phyloP scores from a whole-genome alignment of 2,797 vertebrate genomes.

The Galaxias olidus region DNA sequence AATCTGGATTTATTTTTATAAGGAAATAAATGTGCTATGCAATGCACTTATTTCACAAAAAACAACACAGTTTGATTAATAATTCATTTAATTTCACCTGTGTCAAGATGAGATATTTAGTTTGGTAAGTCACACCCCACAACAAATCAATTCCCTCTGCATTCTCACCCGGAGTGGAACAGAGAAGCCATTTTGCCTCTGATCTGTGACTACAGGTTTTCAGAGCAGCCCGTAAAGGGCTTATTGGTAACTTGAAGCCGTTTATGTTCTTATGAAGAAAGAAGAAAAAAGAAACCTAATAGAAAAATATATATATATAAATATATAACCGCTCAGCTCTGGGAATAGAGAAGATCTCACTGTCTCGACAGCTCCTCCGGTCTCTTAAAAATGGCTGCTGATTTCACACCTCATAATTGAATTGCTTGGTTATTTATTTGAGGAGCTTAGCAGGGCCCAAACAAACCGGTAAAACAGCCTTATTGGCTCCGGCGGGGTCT shows the following conservation, averaged over 20 bases:
- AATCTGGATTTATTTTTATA: too few species aligned
- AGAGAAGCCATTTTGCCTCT: slow-evolving; percentile 35
- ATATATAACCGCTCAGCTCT: not conserved
- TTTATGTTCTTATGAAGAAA: slow-evolving; percentile 32
- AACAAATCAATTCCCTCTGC: slow-evolving; percentile 29
- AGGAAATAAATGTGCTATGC: too few species aligned
- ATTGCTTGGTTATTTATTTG: slow-evolving; percentile 76
- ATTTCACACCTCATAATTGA: slow-evolving; percentile 73
- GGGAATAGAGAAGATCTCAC: slow-evolving; percentile 17
- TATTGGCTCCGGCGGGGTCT: slow-evolving; percentile 62
- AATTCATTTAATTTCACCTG: slow-evolving; percentile 31
- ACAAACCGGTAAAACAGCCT: slow-evolving; percentile 75
- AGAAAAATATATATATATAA: slow-evolving; percentile 23
- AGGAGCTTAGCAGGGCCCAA: slow-evolving; percentile 65
- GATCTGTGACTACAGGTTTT: slow-evolving; percentile 32
- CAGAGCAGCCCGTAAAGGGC: slow-evolving; percentile 25
- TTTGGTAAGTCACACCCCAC: slow-evolving; percentile 1
- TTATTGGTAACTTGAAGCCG: slow-evolving; percentile 31
- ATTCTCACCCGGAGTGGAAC: slow-evolving; percentile 28
- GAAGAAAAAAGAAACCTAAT: slow-evolving; percentile 21
- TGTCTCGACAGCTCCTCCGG: not conserved
- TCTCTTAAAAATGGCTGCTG: slow-evolving; percentile 55
- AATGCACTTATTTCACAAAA: not conserved
- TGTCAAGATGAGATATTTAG: slow-evolving; percentile 36
- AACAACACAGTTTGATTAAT: slow-evolving; percentile 33